Conservation (phyloP, 2,888 invertebrate genomes). For the Andrena bucephala region DNA sequence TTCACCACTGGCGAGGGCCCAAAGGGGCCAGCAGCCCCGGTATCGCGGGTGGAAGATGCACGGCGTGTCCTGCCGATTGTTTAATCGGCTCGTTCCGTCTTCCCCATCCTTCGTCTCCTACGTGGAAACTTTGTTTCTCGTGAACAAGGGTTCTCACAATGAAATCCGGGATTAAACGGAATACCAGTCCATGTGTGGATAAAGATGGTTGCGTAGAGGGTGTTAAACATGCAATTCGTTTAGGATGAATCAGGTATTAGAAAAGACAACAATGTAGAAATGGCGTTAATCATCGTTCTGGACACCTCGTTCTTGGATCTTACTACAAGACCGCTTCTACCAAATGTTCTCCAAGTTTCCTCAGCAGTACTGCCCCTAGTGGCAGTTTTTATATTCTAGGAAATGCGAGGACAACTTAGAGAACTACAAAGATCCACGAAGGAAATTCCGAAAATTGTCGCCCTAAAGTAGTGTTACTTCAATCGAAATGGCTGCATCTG, state of each 20-base stretch:
- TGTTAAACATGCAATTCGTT: neutral
- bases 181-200: neutral
- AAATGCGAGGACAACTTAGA: too few relatives aligned
- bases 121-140: conserved; percentile 47
- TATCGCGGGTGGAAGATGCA: conserved; percentile 58
- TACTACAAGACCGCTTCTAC: too few relatives aligned
- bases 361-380: too few relatives aligned
- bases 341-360: too few relatives aligned
- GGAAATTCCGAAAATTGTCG: neutral
- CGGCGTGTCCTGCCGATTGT: conserved; percentile 60
- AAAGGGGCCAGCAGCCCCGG: conserved; percentile 42
- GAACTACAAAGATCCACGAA: neutral
- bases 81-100: conserved; percentile 50
- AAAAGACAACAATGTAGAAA: too few relatives aligned
- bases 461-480: neutral
- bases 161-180: neutral
- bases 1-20: conserved; percentile 62
- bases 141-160: neutral
- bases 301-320: too few relatives aligned
- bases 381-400: too few relatives aligned
- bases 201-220: neutral
- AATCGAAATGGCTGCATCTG: neutral
- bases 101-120: neutral
- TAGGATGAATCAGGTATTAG: neutral
- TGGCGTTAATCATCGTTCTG: too few relatives aligned